Evolutionary conservation across 2,797 vertebrate species (phyloP).

Genomic region (Crocodylus rhombifer): DNA sequence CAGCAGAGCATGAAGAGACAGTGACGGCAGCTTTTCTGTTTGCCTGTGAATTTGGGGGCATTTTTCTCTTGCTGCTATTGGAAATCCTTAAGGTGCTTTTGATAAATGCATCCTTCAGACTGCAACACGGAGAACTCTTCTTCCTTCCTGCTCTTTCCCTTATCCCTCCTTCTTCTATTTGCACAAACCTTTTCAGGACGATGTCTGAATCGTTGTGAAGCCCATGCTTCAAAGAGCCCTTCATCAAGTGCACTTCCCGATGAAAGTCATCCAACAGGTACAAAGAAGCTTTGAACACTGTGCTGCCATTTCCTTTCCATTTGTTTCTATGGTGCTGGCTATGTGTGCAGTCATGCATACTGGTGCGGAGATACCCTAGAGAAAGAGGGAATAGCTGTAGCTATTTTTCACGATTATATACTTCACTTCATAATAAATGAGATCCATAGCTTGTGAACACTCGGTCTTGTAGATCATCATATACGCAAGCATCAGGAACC

Average conservation of each 20-base stretch:
- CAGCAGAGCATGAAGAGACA: constrained; percentile 45
- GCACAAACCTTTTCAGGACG: not conserved
- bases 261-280: constrained; percentile 44
- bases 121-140: not conserved
- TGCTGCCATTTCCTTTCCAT: constrained; percentile 67
- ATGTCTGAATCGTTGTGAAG: not conserved
- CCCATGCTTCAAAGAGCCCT: constrained; percentile 36
- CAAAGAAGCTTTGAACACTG: not conserved
- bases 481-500: constrained; percentile 64
- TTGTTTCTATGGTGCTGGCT: constrained; percentile 63
- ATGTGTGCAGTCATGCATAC: constrained; percentile 71
- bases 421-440: constrained; percentile 81
- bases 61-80: constrained; percentile 21
- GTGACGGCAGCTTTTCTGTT: constrained; percentile 52
- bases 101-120: constrained; percentile 30
- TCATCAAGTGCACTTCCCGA: constrained; percentile 14
- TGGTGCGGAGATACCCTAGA: constrained; percentile 68
- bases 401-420: constrained; percentile 82
- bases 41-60: constrained; percentile 9
- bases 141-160: constrained; percentile 11
- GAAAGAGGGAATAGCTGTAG: constrained; percentile 66
- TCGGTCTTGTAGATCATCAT: constrained; percentile 74
- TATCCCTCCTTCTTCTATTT: constrained; percentile 10
- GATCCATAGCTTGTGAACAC: constrained; percentile 73
- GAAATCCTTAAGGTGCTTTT: constrained; percentile 72